Conservation (phyloP, 2,888 invertebrate species). For the Lypha dubia region DNA sequence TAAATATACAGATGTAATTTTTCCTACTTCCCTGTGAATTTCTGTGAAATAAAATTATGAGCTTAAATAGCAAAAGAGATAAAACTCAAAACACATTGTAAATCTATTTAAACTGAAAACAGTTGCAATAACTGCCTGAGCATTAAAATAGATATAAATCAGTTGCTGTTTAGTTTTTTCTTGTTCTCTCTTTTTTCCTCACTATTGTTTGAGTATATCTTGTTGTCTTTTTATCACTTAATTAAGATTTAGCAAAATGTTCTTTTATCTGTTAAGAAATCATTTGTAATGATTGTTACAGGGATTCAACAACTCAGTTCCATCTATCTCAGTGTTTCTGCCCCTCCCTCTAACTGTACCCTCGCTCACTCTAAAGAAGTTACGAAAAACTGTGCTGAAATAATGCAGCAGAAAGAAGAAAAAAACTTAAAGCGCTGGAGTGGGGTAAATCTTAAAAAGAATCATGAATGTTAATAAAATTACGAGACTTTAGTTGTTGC, state of each 20-base stretch:
- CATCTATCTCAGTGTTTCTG: no score
- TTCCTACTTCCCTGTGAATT: slow-evolving; percentile 62
- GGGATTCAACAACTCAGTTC: slow-evolving; percentile 19
- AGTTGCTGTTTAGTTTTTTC: slow-evolving; percentile 44
- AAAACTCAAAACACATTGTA: slow-evolving; percentile 37
- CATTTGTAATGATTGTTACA: slow-evolving; percentile 59
- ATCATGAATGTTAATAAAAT: slow-evolving; percentile 64
- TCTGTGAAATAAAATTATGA: slow-evolving; percentile 52
- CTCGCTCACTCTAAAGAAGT: neutral
- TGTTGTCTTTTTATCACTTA: slow-evolving; percentile 66
- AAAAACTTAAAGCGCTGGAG: no score
- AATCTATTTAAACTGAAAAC: slow-evolving; percentile 40
- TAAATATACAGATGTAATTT: neutral
- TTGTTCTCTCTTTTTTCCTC: neutral
- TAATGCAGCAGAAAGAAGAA: neutral
- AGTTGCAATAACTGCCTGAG: slow-evolving; percentile 60
- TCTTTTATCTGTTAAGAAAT: slow-evolving; percentile 67
- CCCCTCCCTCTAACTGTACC: no score
- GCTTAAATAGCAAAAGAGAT: slow-evolving; percentile 43
- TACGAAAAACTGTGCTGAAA: neutral
- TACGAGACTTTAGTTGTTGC: slow-evolving; percentile 31
- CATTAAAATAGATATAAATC: slow-evolving; percentile 61
- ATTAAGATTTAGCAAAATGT: slow-evolving; percentile 69
- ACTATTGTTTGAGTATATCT: slow-evolving; percentile 8
- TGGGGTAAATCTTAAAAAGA: slow-evolving; percentile 34